phyloP scores from a whole-genome alignment of 2,797 vertebrate species.

The Poeciliopsis gracilis region DNA sequence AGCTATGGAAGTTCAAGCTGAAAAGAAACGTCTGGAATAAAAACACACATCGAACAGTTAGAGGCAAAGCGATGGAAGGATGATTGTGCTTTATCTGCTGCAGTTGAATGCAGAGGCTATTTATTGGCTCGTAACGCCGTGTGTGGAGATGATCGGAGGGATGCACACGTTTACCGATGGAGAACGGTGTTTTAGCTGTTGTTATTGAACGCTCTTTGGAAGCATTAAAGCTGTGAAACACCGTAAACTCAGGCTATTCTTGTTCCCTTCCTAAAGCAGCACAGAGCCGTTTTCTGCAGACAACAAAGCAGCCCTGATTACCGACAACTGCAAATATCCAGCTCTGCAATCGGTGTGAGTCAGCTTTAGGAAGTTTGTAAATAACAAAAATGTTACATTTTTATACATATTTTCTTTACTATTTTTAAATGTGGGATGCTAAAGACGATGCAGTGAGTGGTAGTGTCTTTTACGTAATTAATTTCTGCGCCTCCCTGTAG shows the following conservation, averaged over 20 bases:
- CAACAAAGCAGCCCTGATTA: background rate
- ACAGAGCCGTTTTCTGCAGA: background rate
- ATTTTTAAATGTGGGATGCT: background rate
- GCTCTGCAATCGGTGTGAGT: background rate
- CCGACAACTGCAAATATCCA: background rate
- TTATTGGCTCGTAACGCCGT: background rate
- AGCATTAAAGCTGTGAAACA: background rate
- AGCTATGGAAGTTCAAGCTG: background rate
- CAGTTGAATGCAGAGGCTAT: constrained; percentile 1
- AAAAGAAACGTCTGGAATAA: background rate
- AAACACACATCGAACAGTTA: background rate
- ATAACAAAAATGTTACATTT: background rate
- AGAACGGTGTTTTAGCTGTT: background rate
- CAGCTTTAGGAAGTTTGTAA: background rate
- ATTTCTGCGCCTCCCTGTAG: background rate
- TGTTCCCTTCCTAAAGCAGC: background rate
- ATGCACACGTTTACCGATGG: background rate
- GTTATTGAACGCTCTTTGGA: background rate
- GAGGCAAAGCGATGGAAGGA: constrained; percentile 15
- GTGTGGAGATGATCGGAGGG: background rate
- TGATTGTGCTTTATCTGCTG: constrained; percentile 7
- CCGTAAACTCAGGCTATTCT: background rate
- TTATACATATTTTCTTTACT: background rate
- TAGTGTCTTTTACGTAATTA: background rate
- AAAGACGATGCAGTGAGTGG: background rate